phyloP scores from a whole-genome alignment of 2,113 vertebrate genomes.

The Clarias magur region DNA sequence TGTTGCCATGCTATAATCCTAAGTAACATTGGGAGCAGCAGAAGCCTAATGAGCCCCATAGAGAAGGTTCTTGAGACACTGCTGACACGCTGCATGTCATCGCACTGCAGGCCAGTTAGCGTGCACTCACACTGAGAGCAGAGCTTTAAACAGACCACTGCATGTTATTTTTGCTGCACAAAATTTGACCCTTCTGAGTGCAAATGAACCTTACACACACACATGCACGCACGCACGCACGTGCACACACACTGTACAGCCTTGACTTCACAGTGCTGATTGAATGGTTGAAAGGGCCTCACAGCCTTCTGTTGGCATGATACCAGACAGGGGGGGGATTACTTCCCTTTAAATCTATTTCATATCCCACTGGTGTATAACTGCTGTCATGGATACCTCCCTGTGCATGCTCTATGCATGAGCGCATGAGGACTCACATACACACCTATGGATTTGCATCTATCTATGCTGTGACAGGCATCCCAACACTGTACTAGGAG shows the following conservation, averaged over 20 bases:
- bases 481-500: not conserved
- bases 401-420: conserved; percentile 16
- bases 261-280: conserved; percentile 39
- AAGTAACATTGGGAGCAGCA: conserved; percentile 47
- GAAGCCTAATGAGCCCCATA: conserved; percentile 49
- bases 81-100: conserved; percentile 45
- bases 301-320: conserved; percentile 49
- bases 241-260: conserved; percentile 26
- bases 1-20: conserved; percentile 46
- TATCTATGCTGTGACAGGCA: not conserved
- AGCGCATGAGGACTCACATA: conserved; percentile 31
- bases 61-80: conserved; percentile 26
- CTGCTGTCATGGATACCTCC: conserved; percentile 49
- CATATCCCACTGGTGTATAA: conserved; percentile 53
- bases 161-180: conserved; percentile 55
- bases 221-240: conserved; percentile 5
- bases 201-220: conserved; percentile 35
- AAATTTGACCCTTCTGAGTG: conserved; percentile 52
- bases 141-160: conserved; percentile 49
- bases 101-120: conserved; percentile 53
- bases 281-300: conserved; percentile 45
- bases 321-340: conserved; percentile 38
- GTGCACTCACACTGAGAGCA: conserved; percentile 50
- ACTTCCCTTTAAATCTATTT: conserved; percentile 53
- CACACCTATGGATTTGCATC: conserved; percentile 8